Evolutionary conservation across 1,140 invertebrate species (phyloP), one percentile per base, ranked within the genome.

Genomic region (Steinernema khuongi): DNA sequence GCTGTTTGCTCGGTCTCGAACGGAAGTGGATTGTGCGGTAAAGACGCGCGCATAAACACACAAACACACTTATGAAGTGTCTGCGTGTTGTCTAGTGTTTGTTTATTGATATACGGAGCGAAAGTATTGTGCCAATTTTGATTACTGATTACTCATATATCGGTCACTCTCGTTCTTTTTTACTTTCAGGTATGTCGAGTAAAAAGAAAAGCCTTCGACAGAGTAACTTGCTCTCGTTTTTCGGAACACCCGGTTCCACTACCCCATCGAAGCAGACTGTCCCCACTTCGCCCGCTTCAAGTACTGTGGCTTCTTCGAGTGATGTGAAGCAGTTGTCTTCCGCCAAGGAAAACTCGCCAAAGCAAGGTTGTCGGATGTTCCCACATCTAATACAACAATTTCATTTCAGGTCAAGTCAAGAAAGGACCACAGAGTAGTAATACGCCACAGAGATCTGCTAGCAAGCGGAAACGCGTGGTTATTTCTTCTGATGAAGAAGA

Each of bases 401-500:
- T 60, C 50, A 60, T 14, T 7, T 60, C n/a, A n/a, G 19, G 19
- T 4, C 50, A 26, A 41, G 36, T n/a, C 4, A 60, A 60, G 50
- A 14, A 22, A 4, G 26, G 26, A 4, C 7, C 50, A 26, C 2
- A 22, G 4, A 22, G 22, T 14, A 26, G 22, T n/a, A 26, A 60
- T 2, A 60, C 11, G 14, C 50, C 50, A 17, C 22, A n/a, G 19
- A 60, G 26, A 60, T 7, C 50, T 4, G 19, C 22, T n/a, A 60
- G 26, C 50, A 81, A 81, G 32, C 31, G 73, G 30, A 68, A 74
- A 4, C 66, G 81, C 7, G 72, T 80, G 19, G 72, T 82, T 32
- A 60, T 79, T 36, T 72, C 72, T 0, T 81, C 80, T 30, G 80
- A 82, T 60, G 82, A 82, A 18, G 82, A 81, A 41, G 82, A 81